Evolutionary conservation across 1,140 invertebrate species (phyloP).

Genomic region (Trichonephila clavata): DNA sequence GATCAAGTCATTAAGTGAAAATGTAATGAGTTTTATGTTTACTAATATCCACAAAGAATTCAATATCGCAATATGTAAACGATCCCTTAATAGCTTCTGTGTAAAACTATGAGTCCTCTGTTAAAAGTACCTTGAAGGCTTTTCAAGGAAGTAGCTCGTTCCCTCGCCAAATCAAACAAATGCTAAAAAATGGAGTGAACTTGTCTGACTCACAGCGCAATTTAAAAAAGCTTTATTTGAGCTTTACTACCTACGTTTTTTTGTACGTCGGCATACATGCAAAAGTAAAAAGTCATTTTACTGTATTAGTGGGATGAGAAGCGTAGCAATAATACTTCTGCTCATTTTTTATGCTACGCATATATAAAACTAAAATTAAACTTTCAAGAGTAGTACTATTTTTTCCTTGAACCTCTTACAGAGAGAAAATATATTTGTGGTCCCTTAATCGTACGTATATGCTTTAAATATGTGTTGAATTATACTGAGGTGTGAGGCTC

Average conservation of each 20-base stretch:
- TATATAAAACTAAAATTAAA: slow-evolving; percentile 12
- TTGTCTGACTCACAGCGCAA: background rate
- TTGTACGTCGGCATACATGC: background rate
- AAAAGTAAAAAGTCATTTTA: background rate
- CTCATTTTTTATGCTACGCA: background rate
- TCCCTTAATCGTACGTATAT: background rate
- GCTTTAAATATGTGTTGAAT: too few relatives aligned
- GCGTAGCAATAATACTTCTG: background rate
- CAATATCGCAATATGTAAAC: background rate
- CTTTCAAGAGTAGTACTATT: background rate
- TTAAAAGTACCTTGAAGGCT: slow-evolving; percentile 25
- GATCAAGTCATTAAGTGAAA: too few relatives aligned
- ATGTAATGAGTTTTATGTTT: too few relatives aligned
- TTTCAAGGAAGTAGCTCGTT: background rate
- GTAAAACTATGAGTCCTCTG: background rate
- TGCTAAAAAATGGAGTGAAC: background rate
- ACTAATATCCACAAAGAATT: background rate
- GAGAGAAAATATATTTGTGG: background rate
- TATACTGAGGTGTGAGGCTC: too few relatives aligned
- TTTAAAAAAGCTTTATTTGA: slow-evolving; percentile 22
- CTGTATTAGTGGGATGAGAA: background rate
- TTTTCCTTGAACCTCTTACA: background rate
- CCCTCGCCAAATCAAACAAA: slow-evolving; percentile 44
- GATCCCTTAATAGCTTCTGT: background rate
- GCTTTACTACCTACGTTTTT: slow-evolving; percentile 17